phyloP scores from a whole-genome alignment of 2,888 invertebrate genomes.

The Andrena flavipes region DNA sequence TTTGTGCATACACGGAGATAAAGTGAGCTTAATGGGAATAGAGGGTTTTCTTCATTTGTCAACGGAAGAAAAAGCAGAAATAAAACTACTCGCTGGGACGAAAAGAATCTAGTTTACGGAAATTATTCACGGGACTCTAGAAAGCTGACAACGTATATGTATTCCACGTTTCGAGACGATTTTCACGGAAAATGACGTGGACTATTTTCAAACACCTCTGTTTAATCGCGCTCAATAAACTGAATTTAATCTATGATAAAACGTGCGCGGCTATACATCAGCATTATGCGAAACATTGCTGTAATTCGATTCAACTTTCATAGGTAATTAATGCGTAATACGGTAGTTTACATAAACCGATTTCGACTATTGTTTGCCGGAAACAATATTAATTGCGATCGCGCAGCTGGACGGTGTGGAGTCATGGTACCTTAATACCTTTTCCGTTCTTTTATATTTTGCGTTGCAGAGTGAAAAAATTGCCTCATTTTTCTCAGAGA shows the following conservation, averaged over 20 bases:
- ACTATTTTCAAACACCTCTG: constrained; percentile 4
- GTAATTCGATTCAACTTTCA: constrained; percentile 1
- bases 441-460: not conserved
- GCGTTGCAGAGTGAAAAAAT: not conserved
- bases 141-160: not conserved
- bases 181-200: not conserved
- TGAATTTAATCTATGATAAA: not conserved
- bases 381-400: not conserved
- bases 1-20: not conserved
- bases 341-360: constrained; percentile 6
- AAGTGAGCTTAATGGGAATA: not conserved
- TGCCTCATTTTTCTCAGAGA: not conserved
- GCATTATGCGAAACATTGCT: constrained; percentile 11
- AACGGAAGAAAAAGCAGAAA: not conserved
- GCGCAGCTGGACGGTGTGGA: not conserved
- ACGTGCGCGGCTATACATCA: not conserved
- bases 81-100: not conserved
- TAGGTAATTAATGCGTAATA: constrained; percentile 18
- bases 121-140: not conserved
- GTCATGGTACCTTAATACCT: not conserved
- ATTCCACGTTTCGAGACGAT: not conserved
- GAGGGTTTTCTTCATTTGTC: not conserved
- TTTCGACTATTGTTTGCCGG: not conserved
- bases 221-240: not conserved
- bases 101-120: not conserved